Evolutionary conservation across 2,113 vertebrate species (phyloP).

Genomic region (Mustela lutreola): DNA sequence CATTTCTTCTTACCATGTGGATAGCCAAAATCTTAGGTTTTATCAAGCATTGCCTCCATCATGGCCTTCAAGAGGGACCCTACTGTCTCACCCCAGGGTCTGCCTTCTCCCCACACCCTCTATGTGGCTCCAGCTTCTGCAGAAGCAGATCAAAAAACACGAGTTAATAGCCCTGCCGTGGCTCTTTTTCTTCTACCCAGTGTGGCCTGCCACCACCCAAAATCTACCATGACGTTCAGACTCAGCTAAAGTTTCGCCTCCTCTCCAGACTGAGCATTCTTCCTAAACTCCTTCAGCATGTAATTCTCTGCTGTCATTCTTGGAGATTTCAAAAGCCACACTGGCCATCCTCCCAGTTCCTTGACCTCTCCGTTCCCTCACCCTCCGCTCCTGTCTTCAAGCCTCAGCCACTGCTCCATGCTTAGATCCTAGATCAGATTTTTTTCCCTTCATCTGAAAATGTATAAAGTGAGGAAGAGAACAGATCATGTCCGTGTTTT

Average conservation of each 20-base stretch:
- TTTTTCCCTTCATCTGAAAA: not conserved
- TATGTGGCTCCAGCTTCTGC: not conserved
- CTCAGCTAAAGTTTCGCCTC: not conserved
- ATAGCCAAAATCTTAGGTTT: not conserved
- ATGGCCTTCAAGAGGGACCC: not conserved
- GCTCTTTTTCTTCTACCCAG: not conserved
- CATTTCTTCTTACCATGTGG: not conserved
- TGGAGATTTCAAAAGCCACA: not conserved
- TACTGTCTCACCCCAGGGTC: not conserved
- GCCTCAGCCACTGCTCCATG: not conserved
- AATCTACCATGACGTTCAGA: not conserved
- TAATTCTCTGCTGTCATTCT: not conserved
- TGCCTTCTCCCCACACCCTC: not conserved
- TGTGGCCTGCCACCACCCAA: not conserved
- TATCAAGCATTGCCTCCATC: not conserved
- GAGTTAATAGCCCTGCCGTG: not conserved
- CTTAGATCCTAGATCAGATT: not conserved
- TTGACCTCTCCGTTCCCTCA: not conserved
- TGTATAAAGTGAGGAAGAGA: constrained; percentile 29
- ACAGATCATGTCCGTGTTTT: not conserved
- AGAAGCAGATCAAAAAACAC: not conserved
- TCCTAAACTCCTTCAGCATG: not conserved
- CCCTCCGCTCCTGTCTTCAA: not conserved
- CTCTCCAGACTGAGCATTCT: not conserved
- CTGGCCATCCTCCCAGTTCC: not conserved